A percentile compares a stretch with the other conserved stretches of the same genome.
These are phyloP conservation scores for Lethenteron reissneri DNA, from an alignment of 2,113 vertebrate species.

Conservation along the genomic window DNA sequence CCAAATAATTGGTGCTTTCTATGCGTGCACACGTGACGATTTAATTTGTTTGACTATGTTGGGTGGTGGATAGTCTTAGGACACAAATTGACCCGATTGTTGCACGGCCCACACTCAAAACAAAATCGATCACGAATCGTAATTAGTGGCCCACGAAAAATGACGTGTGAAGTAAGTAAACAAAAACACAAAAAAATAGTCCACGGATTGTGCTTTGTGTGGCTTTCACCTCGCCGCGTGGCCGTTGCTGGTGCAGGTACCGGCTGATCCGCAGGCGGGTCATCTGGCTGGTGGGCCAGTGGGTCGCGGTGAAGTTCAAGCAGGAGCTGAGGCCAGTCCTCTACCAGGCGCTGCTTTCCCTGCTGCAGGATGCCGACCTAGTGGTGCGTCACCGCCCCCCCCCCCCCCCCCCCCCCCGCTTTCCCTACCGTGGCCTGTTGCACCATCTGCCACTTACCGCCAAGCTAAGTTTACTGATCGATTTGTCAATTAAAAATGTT, in stretches of 20 bases:
- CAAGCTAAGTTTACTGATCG: no score
- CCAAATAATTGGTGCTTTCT: no score
- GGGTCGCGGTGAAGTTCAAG: conserved; percentile 94
- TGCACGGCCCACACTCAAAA: not conserved
- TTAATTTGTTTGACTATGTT: conserved; percentile 7
- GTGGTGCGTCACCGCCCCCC: conserved; percentile 39
- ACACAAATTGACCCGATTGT: not conserved
- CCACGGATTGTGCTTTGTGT: no score
- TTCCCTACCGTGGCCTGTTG: no score
- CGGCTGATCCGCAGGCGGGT: conserved; percentile 72
- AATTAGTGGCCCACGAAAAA: no score
- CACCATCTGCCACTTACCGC: no score
- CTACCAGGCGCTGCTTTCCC: conserved; percentile 61
- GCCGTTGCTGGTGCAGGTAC: conserved; percentile 30
- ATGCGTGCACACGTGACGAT: not conserved
- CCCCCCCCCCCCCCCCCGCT: no score
- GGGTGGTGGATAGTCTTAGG: not conserved
- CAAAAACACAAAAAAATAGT: no score
- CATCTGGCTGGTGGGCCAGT: conserved; percentile 91
- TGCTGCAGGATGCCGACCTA: conserved; percentile 84
- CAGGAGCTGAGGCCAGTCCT: conserved; percentile 70
- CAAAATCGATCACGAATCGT: no score
- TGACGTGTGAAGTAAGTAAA: no score
- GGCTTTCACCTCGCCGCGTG: no score
- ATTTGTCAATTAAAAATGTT: no score